A percentile compares a stretch with the other conserved stretches of the same genome.
Conservation (phyloP, 2,113 vertebrate genomes). For the Ictalurus furcatus region DNA sequence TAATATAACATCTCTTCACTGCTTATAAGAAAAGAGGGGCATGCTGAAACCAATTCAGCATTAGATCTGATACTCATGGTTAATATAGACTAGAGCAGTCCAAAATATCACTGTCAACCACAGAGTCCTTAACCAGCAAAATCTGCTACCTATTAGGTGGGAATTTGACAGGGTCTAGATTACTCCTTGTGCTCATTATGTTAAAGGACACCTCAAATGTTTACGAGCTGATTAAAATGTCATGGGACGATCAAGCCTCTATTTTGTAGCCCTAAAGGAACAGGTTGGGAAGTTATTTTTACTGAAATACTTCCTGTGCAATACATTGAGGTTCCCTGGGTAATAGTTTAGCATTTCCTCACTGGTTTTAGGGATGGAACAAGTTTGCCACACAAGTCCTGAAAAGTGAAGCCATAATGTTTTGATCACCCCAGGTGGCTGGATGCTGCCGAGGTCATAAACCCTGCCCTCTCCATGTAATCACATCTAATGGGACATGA, state of each 20-base stretch:
- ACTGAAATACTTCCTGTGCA: not conserved
- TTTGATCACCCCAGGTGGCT: too few species aligned
- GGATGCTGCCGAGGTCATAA: too few species aligned
- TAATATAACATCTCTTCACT: not conserved
- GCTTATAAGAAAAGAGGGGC: not conserved
- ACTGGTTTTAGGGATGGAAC: not conserved
- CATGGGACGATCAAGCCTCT: constrained; percentile 2
- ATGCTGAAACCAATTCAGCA: not conserved
- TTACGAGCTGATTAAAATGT: not conserved
- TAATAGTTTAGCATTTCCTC: not conserved
- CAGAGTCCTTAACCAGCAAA: not conserved
- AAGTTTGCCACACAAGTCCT: too few species aligned
- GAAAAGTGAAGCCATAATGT: too few species aligned
- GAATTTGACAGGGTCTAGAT: not conserved
- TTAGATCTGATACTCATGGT: not conserved
- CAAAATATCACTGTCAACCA: not conserved
- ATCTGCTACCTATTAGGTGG: not conserved
- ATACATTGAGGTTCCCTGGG: not conserved
- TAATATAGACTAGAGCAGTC: not conserved
- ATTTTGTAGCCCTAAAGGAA: not conserved
- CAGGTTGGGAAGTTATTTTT: not conserved
- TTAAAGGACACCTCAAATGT: not conserved
- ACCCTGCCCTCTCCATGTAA: too few species aligned
- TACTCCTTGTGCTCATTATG: not conserved
- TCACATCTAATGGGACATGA: too few species aligned